Evolutionary conservation across 2,113 vertebrate species (phyloP).

Genomic region (Calidris pygmaea): DNA sequence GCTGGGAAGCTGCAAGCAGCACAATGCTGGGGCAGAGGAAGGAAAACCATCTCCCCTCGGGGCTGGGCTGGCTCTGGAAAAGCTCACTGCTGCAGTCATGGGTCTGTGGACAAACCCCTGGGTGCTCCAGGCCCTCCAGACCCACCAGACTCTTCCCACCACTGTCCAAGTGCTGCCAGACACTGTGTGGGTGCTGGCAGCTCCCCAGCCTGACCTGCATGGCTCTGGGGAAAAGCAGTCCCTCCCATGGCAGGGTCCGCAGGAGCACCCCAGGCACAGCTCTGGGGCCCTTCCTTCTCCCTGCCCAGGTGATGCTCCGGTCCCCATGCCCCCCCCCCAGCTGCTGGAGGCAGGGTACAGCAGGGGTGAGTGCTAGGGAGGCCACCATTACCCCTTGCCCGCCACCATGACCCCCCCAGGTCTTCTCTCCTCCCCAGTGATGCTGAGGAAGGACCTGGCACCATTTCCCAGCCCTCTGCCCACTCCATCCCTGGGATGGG

Average conservation of each 20-base stretch:
- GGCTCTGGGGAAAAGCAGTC: accelerated
- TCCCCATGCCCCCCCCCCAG: no score
- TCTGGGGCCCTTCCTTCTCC: accelerated
- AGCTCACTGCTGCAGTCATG: accelerated
- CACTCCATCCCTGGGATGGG: neutral
- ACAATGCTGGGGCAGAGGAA: accelerated
- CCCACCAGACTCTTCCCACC: neutral
- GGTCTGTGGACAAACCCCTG: accelerated
- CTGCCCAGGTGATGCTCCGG: accelerated
- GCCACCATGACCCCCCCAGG: accelerated
- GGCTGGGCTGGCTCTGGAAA: neutral
- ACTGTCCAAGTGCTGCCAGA: accelerated
- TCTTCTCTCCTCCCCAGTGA: neutral
- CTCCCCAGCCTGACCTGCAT: accelerated
- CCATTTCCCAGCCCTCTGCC: no score
- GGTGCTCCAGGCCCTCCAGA: neutral
- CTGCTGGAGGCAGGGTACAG: neutral
- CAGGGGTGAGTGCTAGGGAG: neutral
- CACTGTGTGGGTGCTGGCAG: neutral
- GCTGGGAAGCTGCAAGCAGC: accelerated
- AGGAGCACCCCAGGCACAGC: neutral
- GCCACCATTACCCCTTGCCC: neutral
- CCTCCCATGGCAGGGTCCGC: accelerated
- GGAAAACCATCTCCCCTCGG: neutral
- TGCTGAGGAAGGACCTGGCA: neutral